These are phyloP conservation scores for Caenorhabditis briggsae DNA, from an alignment of 1,140 invertebrate species.

Conservation along the genomic window DNA sequence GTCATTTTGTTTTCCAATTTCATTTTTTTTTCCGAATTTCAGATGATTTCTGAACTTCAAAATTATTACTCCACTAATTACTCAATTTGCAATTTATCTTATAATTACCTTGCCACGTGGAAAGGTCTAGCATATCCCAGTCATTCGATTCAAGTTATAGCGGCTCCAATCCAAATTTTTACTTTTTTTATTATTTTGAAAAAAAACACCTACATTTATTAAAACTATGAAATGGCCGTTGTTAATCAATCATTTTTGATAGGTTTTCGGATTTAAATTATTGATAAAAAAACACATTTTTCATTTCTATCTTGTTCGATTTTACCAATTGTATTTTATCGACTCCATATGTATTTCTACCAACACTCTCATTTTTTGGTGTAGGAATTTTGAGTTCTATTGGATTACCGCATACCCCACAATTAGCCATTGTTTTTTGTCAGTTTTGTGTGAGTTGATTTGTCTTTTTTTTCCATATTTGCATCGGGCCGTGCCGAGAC, in stretches of 20 bases:
- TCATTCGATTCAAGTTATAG: background rate
- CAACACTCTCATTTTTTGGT: background rate
- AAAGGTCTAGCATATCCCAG: background rate
- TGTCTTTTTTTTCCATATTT: no score
- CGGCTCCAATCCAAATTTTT: background rate
- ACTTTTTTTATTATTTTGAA: background rate
- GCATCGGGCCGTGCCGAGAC: no score
- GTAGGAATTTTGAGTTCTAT: background rate
- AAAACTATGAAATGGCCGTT: background rate
- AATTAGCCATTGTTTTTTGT: background rate
- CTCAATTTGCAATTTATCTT: background rate
- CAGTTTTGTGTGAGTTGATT: background rate
- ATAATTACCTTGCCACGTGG: background rate
- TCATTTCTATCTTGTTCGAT: background rate
- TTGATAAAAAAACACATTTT: no score
- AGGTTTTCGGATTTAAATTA: background rate
- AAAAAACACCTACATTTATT: background rate
- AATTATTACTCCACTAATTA: background rate
- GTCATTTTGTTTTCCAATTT: no score
- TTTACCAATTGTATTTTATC: background rate
- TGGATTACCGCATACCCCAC: no score
- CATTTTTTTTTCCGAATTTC: no score
- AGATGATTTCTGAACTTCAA: background rate
- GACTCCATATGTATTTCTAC: background rate
- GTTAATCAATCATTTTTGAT: background rate